These are phyloP conservation scores for Pocota personata DNA, from an alignment of 2,888 invertebrate species.

Conservation along the genomic window DNA sequence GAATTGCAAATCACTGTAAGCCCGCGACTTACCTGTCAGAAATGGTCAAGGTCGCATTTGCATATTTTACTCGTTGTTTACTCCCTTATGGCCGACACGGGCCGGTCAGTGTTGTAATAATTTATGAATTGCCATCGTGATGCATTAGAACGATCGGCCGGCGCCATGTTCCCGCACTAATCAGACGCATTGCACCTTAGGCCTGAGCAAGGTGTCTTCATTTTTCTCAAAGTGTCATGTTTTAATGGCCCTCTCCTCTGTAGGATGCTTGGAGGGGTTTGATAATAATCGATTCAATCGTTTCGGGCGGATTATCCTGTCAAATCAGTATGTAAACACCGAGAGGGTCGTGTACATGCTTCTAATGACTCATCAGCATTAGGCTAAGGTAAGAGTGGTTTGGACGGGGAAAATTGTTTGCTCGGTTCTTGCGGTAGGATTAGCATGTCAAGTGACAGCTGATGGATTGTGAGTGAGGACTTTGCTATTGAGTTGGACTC, in stretches of 20 bases:
- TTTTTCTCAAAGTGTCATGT: constrained; percentile 3
- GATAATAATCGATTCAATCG: constrained; percentile 58
- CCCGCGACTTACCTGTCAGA: constrained; percentile 57
- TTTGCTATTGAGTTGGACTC: constrained; percentile 26
- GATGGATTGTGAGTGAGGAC: constrained; percentile 48
- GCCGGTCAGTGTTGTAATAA: constrained; percentile 29
- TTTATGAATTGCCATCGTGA: constrained; percentile 49
- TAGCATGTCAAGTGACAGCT: constrained; percentile 44
- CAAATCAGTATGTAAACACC: constrained; percentile 60
- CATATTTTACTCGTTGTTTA: constrained; percentile 34
- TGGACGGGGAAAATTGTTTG: neutral
- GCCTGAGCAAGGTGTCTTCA: neutral
- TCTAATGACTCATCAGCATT: constrained; percentile 52
- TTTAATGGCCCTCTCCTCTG: constrained; percentile 3
- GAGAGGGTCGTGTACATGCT: constrained; percentile 34
- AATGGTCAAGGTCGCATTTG: constrained; percentile 72
- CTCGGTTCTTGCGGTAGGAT: constrained; percentile 29
- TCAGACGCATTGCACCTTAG: constrained; percentile 52
- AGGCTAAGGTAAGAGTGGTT: neutral
- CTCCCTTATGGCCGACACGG: neutral
- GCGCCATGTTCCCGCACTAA: constrained; percentile 48
- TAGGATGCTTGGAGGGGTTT: neutral
- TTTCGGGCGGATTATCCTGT: constrained; percentile 62
- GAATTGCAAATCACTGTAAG: constrained; percentile 58
- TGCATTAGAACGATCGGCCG: constrained; percentile 18